These are phyloP conservation scores for Madoqua kirkii DNA, from an alignment of 2,113 vertebrate species.

Conservation along the genomic window DNA sequence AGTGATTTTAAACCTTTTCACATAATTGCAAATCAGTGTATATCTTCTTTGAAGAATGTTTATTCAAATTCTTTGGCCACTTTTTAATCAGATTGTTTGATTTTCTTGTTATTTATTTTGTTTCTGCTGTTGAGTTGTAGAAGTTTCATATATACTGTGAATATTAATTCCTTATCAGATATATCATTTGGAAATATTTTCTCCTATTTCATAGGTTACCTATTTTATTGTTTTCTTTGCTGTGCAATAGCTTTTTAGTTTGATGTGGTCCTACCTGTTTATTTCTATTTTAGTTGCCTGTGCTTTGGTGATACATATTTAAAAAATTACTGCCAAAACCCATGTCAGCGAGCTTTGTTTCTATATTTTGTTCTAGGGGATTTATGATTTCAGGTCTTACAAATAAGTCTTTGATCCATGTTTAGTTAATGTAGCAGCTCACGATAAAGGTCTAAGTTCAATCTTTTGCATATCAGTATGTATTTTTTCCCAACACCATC, in stretches of 20 bases:
- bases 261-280: neutral
- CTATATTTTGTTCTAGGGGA: neutral
- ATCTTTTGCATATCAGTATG: neutral
- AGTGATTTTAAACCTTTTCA: neutral
- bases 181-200: neutral
- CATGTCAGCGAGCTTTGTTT: neutral
- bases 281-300: neutral
- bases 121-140: neutral
- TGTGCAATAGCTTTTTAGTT: neutral
- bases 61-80: neutral
- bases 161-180: neutral
- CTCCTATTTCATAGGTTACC: neutral
- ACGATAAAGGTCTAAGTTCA: neutral
- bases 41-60: neutral
- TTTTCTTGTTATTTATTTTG: neutral
- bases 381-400: neutral
- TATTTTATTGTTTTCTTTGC: neutral
- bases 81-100: neutral
- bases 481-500: neutral
- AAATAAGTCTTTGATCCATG: neutral
- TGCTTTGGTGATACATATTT: neutral
- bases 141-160: neutral
- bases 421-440: neutral
- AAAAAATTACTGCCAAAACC: neutral
- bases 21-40: neutral